These are phyloP conservation scores for Falco punctatus DNA, from an alignment of 2,113 vertebrate species.

Conservation along the genomic window DNA sequence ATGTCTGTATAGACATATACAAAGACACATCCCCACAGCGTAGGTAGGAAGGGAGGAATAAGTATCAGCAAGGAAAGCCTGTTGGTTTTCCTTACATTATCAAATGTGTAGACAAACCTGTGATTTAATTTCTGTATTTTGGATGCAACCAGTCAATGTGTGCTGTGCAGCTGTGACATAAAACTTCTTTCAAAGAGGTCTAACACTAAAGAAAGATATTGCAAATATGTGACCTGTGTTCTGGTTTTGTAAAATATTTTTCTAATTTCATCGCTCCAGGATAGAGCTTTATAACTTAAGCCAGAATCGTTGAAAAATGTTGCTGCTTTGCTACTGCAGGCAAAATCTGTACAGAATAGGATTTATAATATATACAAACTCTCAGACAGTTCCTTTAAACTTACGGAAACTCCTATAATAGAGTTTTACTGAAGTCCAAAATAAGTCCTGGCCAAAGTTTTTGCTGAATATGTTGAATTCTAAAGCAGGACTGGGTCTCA, in stretches of 20 bases:
- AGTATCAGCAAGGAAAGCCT: not conserved
- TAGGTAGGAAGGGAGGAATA: not conserved
- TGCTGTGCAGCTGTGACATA: constrained; percentile 58
- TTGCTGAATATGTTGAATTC: constrained; percentile 65
- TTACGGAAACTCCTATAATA: constrained; percentile 55
- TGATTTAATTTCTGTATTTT: constrained; percentile 31
- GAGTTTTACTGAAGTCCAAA: constrained; percentile 60
- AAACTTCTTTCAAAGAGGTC: constrained; percentile 32
- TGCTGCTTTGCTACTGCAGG: constrained; percentile 48
- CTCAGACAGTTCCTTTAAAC: constrained; percentile 65
- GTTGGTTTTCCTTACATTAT: not conserved
- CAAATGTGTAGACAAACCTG: constrained; percentile 5
- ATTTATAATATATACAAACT: constrained; percentile 65
- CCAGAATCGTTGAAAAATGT: constrained; percentile 35
- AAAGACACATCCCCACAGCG: not conserved
- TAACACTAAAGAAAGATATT: not conserved
- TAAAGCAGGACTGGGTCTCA: constrained; percentile 59
- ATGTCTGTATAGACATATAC: not conserved
- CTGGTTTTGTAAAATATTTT: constrained; percentile 44
- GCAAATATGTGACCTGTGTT: constrained; percentile 8
- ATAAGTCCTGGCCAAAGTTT: constrained; percentile 58
- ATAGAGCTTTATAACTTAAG: constrained; percentile 49
- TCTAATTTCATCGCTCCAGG: constrained; percentile 21
- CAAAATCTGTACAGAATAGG: constrained; percentile 51
- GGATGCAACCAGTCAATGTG: not conserved